Percentiles rank a stretch among this genome's conserved stretches.
phyloP scores from a whole-genome alignment of 2,797 vertebrate genomes.

The Neostethus bicornis region DNA sequence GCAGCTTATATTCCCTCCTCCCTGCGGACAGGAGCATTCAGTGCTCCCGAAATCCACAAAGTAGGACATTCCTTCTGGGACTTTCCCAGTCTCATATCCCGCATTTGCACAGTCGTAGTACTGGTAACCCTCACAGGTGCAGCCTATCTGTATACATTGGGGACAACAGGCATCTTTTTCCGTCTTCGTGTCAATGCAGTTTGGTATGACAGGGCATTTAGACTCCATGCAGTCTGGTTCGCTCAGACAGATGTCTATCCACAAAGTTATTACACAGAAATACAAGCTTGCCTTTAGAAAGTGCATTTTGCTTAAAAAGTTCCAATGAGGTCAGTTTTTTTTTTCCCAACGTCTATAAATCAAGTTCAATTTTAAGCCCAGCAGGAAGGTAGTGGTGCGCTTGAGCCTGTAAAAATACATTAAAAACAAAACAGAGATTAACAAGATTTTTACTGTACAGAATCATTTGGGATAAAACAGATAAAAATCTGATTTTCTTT shows the following conservation, averaged over 20 bases:
- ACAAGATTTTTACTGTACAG: slow-evolving; percentile 44
- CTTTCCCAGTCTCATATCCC: slow-evolving; percentile 88
- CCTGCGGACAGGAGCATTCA: slow-evolving; percentile 89
- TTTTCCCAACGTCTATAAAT: slow-evolving; percentile 31
- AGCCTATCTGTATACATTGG: slow-evolving; percentile 85
- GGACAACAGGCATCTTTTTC: slow-evolving; percentile 86
- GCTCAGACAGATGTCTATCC: slow-evolving; percentile 30
- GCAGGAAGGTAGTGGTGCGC: slow-evolving; percentile 4
- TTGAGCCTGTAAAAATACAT: slow-evolving; percentile 63
- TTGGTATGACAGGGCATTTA: slow-evolving; percentile 82
- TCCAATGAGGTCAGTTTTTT: slow-evolving; percentile 9
- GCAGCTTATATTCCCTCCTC: slow-evolving; percentile 92
- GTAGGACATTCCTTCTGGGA: slow-evolving; percentile 91
- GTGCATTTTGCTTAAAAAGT: slow-evolving; percentile 66
- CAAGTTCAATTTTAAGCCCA: slow-evolving; percentile 32
- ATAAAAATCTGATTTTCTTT: slow-evolving; percentile 17
- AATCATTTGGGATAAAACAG: slow-evolving; percentile 14
- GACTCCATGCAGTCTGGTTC: slow-evolving; percentile 86
- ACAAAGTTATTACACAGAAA: slow-evolving; percentile 53
- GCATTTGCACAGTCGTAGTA: slow-evolving; percentile 91
- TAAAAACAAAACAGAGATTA: slow-evolving; percentile 58
- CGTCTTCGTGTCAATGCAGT: slow-evolving; percentile 87
- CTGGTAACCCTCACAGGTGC: slow-evolving; percentile 93
- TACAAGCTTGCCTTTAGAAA: slow-evolving; percentile 32
- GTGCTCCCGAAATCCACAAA: slow-evolving; percentile 97